These are phyloP conservation scores for Bufo bufo DNA, from an alignment of 2,113 vertebrate genomes.

Conservation along the genomic window DNA sequence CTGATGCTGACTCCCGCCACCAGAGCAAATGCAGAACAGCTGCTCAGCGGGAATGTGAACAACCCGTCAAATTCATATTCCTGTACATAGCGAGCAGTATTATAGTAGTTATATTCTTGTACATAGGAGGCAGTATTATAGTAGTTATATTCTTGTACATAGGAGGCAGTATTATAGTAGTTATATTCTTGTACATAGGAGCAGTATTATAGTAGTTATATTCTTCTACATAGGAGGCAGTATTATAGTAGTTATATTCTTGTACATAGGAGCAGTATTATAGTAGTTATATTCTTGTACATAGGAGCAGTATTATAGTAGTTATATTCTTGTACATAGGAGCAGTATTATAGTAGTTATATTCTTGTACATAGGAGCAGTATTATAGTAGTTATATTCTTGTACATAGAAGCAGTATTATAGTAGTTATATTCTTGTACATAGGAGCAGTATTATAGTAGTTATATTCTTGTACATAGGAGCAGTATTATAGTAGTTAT, in stretches of 20 bases:
- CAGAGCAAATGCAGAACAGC: no score
- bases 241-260: constrained; percentile 8
- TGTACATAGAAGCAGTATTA: not conserved
- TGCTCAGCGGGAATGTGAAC: no score
- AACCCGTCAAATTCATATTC: not conserved
- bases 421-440: not conserved
- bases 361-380: not conserved
- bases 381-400: no score
- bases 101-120: no score
- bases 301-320: constrained; percentile 3
- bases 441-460: not conserved
- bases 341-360: constrained; percentile 7
- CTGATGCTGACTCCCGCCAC: no score
- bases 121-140: not conserved
- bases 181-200: not conserved
- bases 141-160: constrained; percentile 7
- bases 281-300: not conserved
- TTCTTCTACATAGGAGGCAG: not conserved
- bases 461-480: not conserved
- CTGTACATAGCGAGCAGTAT: no score
- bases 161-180: constrained; percentile 3
- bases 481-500: not conserved
- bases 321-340: not conserved
- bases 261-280: not conserved
- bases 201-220: constrained; percentile 7